Evolutionary conservation across 2,113 vertebrate species (phyloP).

Genomic region (Varanus komodoensis): DNA sequence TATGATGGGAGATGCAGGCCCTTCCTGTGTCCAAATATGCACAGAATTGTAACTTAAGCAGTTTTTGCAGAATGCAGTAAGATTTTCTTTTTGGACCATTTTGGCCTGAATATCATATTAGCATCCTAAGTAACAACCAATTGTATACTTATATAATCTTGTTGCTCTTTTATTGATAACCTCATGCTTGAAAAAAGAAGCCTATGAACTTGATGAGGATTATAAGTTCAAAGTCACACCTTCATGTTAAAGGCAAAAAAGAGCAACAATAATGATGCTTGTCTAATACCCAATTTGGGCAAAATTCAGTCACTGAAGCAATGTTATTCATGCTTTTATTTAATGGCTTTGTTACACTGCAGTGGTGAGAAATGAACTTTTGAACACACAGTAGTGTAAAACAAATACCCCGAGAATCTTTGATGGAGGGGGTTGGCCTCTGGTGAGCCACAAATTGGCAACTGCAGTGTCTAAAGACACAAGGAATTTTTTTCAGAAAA

Average conservation of each 20-base stretch:
- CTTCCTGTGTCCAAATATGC: no score
- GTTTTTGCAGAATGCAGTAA: not conserved
- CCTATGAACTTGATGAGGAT: not conserved
- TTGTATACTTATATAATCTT: constrained; percentile 15
- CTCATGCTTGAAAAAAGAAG: not conserved
- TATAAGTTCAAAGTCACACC: not conserved
- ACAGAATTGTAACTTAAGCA: no score
- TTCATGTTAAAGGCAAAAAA: constrained; percentile 32
- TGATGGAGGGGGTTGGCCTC: not conserved
- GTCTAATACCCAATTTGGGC: not conserved
- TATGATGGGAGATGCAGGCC: no score
- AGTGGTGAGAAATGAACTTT: constrained; percentile 33
- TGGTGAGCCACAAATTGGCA: not conserved
- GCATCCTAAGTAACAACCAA: rapidly evolving
- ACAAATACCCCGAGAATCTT: constrained; percentile 26
- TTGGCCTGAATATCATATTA: not conserved
- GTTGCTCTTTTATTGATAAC: not conserved
- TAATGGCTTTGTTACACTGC: not conserved
- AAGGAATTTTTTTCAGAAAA: constrained; percentile 45
- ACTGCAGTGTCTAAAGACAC: constrained; percentile 34
- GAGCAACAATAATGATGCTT: not conserved
- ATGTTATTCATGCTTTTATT: constrained; percentile 23
- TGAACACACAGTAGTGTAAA: constrained; percentile 8
- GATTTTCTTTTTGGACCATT: not conserved
- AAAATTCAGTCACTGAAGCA: not conserved